Conservation (phyloP, 2,888 invertebrate genomes). For the Drosophila formosana region DNA sequence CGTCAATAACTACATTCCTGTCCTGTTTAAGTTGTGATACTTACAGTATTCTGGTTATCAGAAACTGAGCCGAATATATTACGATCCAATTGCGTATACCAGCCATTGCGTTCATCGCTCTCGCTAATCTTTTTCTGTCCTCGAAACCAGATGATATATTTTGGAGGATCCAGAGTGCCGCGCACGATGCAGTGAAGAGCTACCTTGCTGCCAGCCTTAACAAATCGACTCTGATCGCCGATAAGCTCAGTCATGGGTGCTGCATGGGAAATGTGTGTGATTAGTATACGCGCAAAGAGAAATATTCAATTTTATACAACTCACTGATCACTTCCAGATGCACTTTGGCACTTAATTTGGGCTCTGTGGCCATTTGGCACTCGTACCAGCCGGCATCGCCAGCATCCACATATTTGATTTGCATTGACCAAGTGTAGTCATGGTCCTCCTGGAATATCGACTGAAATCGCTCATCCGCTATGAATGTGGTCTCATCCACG, state of each 20-base stretch:
- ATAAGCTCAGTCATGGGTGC: constrained; percentile 96
- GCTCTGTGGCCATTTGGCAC: constrained; percentile 97
- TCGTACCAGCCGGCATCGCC: constrained; percentile 95
- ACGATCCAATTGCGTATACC: constrained; percentile 84
- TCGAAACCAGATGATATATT: constrained; percentile 97
- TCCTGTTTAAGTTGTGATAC: constrained; percentile 11
- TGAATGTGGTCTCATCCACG: constrained; percentile 92
- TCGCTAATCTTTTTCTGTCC: constrained; percentile 83
- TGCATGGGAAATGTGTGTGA: constrained; percentile 83
- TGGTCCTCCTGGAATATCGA: constrained; percentile 91
- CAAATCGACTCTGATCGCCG: constrained; percentile 95
- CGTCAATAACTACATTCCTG: constrained; percentile 1
- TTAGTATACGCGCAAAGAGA: background rate
- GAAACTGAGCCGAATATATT: constrained; percentile 82
- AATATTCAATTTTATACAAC: constrained; percentile 79
- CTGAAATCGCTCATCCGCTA: constrained; percentile 96
- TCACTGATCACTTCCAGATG: constrained; percentile 95
- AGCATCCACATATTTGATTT: constrained; percentile 94
- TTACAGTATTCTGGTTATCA: constrained; percentile 84
- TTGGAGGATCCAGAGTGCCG: constrained; percentile 94
- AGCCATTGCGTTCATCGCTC: constrained; percentile 81
- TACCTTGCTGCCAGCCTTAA: constrained; percentile 95
- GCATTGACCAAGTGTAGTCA: constrained; percentile 94
- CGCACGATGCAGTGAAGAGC: constrained; percentile 95
- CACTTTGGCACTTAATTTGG: constrained; percentile 96